Conservation (phyloP, 2,113 vertebrate genomes). For the Psilopsiagon aurifrons region DNA sequence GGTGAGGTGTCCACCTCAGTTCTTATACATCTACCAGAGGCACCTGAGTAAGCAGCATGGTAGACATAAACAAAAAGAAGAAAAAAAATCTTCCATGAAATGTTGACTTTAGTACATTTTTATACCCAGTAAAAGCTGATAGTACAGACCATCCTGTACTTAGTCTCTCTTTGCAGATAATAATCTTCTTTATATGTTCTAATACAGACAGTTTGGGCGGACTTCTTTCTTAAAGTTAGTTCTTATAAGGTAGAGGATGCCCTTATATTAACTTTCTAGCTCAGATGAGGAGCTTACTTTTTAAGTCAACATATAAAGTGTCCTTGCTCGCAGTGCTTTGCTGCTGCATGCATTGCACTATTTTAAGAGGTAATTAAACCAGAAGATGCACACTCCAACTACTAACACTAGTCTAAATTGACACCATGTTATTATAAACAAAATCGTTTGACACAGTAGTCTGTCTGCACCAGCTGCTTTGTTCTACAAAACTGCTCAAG, state of each 20-base stretch:
- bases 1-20: not conserved
- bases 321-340: not conserved
- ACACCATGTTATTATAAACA: not conserved
- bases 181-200: not conserved
- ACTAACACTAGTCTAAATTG: not conserved
- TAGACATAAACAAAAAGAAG: not conserved
- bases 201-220: not conserved
- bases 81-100: not conserved
- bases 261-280: not conserved
- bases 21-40: not conserved
- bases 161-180: not conserved
- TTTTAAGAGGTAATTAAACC: not conserved
- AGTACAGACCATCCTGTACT: not conserved
- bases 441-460: not conserved
- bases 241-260: not conserved
- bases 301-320: not conserved
- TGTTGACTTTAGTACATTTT: not conserved
- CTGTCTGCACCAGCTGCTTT: not conserved
- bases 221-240: not conserved
- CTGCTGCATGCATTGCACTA: accelerated
- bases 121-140: not conserved
- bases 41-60: not conserved
- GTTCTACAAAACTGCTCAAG: not conserved
- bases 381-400: not conserved
- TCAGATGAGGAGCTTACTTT: not conserved